Percentiles rank a stretch among this genome's conserved stretches.
Conservation (phyloP, 1,140 invertebrate species). For the Drosophila setifemur region DNA sequence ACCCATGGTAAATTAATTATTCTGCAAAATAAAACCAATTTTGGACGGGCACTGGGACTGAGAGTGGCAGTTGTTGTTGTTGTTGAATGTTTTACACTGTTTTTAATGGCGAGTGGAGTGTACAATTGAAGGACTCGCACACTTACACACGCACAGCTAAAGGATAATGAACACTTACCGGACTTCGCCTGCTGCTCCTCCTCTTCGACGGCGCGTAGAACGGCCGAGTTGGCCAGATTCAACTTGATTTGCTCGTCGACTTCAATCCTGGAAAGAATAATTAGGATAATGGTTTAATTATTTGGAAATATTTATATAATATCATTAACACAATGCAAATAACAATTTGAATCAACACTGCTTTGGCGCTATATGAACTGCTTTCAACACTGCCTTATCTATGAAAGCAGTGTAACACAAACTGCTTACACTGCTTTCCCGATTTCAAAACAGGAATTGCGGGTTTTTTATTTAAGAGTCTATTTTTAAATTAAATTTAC, state of each 20-base stretch:
- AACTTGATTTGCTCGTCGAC: slow-evolving; percentile 82
- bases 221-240: slow-evolving; percentile 91
- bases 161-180: slow-evolving; percentile 83
- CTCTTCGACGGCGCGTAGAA: slow-evolving; percentile 91
- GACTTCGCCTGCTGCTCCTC: slow-evolving; percentile 86
- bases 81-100: slow-evolving; percentile 61
- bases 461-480: too few species aligned
- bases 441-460: not conserved
- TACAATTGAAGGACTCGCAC: not conserved
- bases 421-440: not conserved
- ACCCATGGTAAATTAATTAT: not conserved
- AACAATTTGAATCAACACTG: slow-evolving; percentile 1
- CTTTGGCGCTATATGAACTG: not conserved
- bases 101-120: slow-evolving; percentile 16
- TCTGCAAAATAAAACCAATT: slow-evolving; percentile 1
- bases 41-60: slow-evolving; percentile 10
- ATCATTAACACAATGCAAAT: not conserved
- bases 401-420: too few species aligned
- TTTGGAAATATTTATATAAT: not conserved
- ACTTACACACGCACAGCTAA: slow-evolving; percentile 9
- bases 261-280: slow-evolving; percentile 52
- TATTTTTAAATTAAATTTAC: too few species aligned
- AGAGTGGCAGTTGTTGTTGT: slow-evolving; percentile 12
- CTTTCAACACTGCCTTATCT: too few species aligned
- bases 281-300: too few species aligned